Base-by-base conservation (phyloP, 2,113 vertebrate genomes). In the Maccullochella peelii region DNA sequence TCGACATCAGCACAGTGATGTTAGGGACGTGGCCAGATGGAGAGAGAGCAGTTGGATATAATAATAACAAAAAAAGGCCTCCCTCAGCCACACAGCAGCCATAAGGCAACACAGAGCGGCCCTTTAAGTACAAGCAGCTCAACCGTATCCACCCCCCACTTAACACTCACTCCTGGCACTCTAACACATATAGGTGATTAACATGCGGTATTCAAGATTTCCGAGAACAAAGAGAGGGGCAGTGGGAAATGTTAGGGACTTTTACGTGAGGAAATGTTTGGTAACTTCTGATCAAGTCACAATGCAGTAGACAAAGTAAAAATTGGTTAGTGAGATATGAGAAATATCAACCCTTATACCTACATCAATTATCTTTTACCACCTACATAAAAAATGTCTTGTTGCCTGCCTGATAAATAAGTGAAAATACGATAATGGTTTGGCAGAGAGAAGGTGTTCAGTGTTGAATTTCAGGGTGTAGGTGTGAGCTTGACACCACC, bases 41-140 rank as follows among this genome's bases (percentile, higher is more conserved):
- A 57, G 66, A 77, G 80, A 65, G 77, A 79, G 73, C 57, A 33
- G 58, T 67, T 83, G 73, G 73, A 68, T 61, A 73, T 57, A 54
- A 57, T 76, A 65, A 83, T n/a, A 66, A 76, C 3, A 30, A 75
- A 78, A 30, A 77, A 77, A 44, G 12, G 11, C 74, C 59, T 84
- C 81, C 72, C 62, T 80, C 52, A 71, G 82, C 90, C 82, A 87
- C 57, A 78, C 73, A 86, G 77, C 83, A 90, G 76, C 85, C 63
- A 52, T 87, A 79, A 89, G 80, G 86, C 89, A 90, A 88, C 85
- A 93, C 87, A 93, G 73, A 88, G 84, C 59, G 79, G 85, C 82
- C 88, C 86, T 90, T 91, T 92, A 82, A 90, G 82, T 68, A 71
- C 59, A 73, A 73, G 81, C 54, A 66, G 79, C 66, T 52, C 67